A percentile compares a stretch with the other conserved stretches of the same genome.
Evolutionary conservation across 2,113 vertebrate genomes (phyloP).

Genomic region (Tursiops truncatus): DNA sequence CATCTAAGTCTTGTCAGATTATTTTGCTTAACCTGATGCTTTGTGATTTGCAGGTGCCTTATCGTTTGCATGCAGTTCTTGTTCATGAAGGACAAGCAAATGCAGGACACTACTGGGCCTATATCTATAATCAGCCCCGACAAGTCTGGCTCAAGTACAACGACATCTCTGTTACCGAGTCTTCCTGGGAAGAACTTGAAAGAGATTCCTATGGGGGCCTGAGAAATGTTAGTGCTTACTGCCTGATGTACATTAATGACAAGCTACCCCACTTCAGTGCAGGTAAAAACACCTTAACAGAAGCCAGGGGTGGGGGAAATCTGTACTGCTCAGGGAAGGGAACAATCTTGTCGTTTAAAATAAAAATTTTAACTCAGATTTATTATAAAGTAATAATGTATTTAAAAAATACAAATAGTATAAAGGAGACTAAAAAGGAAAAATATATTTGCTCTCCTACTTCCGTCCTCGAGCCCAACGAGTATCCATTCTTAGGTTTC

Average conservation of each 20-base stretch:
- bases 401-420: background rate
- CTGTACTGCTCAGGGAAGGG: background rate
- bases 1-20: background rate
- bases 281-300: constrained; percentile 82
- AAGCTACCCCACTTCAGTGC: constrained; percentile 81
- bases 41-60: constrained; percentile 90
- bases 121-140: constrained; percentile 90
- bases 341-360: background rate
- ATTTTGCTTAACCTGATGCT: rapidly evolving
- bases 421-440: background rate
- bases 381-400: background rate
- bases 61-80: constrained; percentile 93
- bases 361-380: background rate
- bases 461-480: background rate
- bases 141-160: constrained; percentile 97
- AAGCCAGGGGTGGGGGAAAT: background rate
- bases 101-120: constrained; percentile 99
- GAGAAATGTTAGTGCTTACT: constrained; percentile 97
- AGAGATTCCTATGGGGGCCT: constrained; percentile 94
- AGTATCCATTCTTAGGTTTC: background rate
- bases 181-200: constrained; percentile 96
- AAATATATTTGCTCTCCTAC: background rate
- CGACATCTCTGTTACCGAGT: constrained; percentile 92
- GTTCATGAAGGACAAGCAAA: constrained; percentile 98
- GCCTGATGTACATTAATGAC: constrained; percentile 96